These are phyloP conservation scores for Oikopleura albicans DNA, from an alignment of 23 tunicate genomes.

Conservation along the genomic window DNA sequence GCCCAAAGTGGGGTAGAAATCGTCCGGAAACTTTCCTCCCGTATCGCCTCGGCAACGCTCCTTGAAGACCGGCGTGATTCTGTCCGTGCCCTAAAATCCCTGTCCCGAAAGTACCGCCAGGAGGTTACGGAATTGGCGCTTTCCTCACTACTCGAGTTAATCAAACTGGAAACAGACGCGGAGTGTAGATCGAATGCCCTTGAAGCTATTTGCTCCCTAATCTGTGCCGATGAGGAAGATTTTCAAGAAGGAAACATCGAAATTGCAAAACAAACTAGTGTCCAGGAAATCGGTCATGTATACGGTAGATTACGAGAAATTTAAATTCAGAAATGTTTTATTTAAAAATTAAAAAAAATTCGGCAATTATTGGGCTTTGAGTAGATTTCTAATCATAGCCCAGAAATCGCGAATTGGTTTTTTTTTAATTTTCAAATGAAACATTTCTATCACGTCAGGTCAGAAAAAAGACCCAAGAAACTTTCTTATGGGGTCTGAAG, in stretches of 20 bases:
- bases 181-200: background rate
- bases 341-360: no score
- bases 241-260: background rate
- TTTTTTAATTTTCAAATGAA: no score
- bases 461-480: no score
- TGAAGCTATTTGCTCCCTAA: background rate
- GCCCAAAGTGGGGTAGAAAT: background rate
- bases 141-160: background rate
- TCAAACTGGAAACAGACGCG: background rate
- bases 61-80: conserved; percentile 87
- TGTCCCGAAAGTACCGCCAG: conserved; percentile 33
- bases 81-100: conserved; percentile 41
- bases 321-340: no score
- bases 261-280: background rate
- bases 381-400: no score
- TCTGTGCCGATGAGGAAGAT: conserved; percentile 11
- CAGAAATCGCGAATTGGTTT: no score
- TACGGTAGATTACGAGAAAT: no score
- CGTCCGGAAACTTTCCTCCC: conserved; percentile 41
- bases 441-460: no score
- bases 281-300: no score
- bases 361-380: no score
- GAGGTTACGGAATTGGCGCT: conserved; percentile 38
- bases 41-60: conserved; percentile 72
- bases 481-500: no score